Conservation (phyloP, 2,797 vertebrate species). For the Falco biarmicus region DNA sequence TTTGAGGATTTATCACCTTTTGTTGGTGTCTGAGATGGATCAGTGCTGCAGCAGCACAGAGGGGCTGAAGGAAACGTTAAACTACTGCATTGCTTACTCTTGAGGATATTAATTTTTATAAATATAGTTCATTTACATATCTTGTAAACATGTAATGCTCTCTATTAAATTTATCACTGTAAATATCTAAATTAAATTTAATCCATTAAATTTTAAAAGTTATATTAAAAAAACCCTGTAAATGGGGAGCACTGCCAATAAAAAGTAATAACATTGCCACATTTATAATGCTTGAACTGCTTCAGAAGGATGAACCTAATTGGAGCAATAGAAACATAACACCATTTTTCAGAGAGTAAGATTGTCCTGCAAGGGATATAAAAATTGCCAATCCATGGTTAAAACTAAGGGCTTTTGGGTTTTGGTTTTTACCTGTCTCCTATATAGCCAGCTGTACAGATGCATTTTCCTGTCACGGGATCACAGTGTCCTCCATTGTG, state of each 20-base stretch:
- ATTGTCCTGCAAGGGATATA: constrained; percentile 7
- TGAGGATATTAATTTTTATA: constrained; percentile 71
- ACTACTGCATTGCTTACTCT: constrained; percentile 58
- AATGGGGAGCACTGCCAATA: constrained; percentile 56
- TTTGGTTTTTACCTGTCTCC: constrained; percentile 88
- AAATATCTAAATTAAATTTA: constrained; percentile 77
- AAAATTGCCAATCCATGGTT: neutral
- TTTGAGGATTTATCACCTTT: constrained; percentile 50
- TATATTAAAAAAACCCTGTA: constrained; percentile 46
- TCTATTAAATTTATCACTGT: constrained; percentile 72
- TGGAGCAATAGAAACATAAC: constrained; percentile 32
- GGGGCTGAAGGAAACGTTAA: constrained; percentile 39
- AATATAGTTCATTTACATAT: constrained; percentile 74
- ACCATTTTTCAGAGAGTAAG: constrained; percentile 12
- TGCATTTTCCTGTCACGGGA: constrained; percentile 91
- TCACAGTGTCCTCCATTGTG: constrained; percentile 95
- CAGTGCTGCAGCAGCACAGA: constrained; percentile 19
- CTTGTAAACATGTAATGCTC: constrained; percentile 71
- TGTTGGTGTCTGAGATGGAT: constrained; percentile 43
- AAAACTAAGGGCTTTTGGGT: neutral
- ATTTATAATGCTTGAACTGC: constrained; percentile 55
- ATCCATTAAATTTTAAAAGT: constrained; percentile 72
- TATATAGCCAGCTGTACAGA: constrained; percentile 92
- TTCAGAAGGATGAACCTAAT: constrained; percentile 60
- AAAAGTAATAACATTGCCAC: constrained; percentile 52